Evolutionary conservation across 2,113 vertebrate genomes (phyloP).

Genomic region (Dicaeum eximium): DNA sequence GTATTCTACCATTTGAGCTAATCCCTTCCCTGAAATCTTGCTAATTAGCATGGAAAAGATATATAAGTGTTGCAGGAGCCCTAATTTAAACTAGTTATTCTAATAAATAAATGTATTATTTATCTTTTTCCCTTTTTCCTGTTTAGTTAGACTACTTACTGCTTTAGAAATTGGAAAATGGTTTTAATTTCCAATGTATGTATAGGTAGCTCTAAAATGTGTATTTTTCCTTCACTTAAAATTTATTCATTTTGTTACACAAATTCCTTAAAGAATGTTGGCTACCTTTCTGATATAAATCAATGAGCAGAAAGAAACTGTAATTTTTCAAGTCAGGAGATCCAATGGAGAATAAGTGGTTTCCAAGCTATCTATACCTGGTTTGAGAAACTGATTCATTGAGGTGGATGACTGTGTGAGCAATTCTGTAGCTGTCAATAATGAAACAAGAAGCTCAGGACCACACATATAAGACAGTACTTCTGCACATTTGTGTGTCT

Average conservation of each 20-base stretch:
- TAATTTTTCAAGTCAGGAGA: not conserved
- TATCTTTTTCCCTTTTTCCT: not conserved
- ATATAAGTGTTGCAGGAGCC: rapidly evolving
- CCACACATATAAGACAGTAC: not conserved
- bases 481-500: not conserved
- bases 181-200: not conserved
- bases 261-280: not conserved
- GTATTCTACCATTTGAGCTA: constrained; percentile 63
- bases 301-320: not conserved
- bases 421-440: not conserved
- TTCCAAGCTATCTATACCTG: not conserved
- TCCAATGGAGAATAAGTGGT: not conserved
- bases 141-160: not conserved
- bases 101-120: not conserved
- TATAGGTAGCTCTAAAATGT: not conserved
- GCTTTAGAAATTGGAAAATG: not conserved
- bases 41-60: not conserved
- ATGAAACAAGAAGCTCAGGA: not conserved
- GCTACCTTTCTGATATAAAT: not conserved
- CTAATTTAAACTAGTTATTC: not conserved
- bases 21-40: not conserved
- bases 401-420: not conserved
- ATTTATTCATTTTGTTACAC: not conserved
- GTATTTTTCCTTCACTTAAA: not conserved
- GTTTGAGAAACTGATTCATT: not conserved